Conservation (phyloP, 2,113 vertebrate genomes). For the Phoenicopterus ruber region DNA sequence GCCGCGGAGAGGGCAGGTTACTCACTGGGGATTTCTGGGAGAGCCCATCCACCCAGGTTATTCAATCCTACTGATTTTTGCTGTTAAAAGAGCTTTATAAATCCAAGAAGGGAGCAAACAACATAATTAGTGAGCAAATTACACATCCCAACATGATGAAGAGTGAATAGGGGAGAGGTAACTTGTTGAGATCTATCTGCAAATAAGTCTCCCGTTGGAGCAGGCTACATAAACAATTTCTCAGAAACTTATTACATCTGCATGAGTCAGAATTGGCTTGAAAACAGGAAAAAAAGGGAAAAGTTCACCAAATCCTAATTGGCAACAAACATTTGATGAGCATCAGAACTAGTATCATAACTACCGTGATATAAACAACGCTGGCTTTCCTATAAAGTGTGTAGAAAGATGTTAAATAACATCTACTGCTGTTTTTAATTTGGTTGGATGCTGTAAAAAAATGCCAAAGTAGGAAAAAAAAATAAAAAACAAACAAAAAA, state of each 20-base stretch:
- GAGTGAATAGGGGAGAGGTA: background rate
- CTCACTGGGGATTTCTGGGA: background rate
- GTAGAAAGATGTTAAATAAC: background rate
- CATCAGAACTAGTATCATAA: background rate
- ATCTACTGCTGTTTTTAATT: background rate
- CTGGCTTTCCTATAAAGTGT: background rate
- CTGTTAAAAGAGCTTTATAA: background rate
- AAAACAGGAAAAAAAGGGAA: background rate
- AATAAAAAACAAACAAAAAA: too few species aligned
- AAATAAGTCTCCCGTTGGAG: background rate
- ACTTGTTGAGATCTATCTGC: background rate
- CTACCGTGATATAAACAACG: background rate
- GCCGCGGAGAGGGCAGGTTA: background rate
- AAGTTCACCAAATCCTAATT: background rate
- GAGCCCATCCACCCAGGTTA: background rate
- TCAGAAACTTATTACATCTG: background rate
- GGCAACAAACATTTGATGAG: background rate
- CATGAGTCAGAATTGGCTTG: background rate
- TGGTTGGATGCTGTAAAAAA: background rate
- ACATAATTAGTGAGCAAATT: constrained; percentile 1
- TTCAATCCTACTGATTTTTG: background rate
- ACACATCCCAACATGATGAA: background rate
- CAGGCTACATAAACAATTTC: background rate
- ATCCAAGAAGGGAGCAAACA: background rate
- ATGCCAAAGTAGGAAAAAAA: background rate